phyloP scores from a whole-genome alignment of 1,140 invertebrate species.

The Drosophila oshimai region DNA sequence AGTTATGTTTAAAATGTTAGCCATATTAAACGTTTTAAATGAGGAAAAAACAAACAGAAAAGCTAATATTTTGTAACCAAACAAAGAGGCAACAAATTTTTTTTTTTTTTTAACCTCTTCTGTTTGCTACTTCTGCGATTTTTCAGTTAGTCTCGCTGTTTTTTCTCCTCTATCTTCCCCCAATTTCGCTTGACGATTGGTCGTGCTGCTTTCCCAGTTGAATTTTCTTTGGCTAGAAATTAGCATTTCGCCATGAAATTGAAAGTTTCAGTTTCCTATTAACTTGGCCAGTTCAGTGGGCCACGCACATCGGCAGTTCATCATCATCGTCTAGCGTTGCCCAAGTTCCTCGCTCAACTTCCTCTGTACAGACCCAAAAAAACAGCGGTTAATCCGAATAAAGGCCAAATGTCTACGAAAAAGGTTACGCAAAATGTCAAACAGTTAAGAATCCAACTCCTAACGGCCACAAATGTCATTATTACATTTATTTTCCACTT shows the following conservation, averaged over 20 bases:
- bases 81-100: too few species aligned
- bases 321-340: constrained; percentile 17
- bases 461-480: constrained; percentile 81
- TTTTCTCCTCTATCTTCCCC: constrained; percentile 9
- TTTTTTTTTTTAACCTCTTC: not conserved
- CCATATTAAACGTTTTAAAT: too few species aligned
- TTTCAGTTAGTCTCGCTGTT: constrained; percentile 21
- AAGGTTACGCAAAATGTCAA: constrained; percentile 83
- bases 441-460: constrained; percentile 78
- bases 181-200: not conserved
- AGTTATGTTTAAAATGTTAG: too few species aligned
- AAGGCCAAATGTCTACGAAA: constrained; percentile 77
- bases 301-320: constrained; percentile 14
- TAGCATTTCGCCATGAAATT: constrained; percentile 64
- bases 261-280: constrained; percentile 61
- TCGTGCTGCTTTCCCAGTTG: constrained; percentile 29
- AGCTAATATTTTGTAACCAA: not conserved
- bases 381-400: constrained; percentile 52
- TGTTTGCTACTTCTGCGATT: constrained; percentile 1
- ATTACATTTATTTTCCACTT: constrained; percentile 78
- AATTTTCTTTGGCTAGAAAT: constrained; percentile 41
- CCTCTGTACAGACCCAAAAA: constrained; percentile 19
- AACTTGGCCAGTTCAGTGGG: constrained; percentile 53
- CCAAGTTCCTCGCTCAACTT: constrained; percentile 24
- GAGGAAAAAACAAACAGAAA: too few species aligned